Evolutionary conservation across 2,797 vertebrate genomes (phyloP), one percentile per base, ranked within the genome.

Genomic region (Vireo griseus): DNA sequence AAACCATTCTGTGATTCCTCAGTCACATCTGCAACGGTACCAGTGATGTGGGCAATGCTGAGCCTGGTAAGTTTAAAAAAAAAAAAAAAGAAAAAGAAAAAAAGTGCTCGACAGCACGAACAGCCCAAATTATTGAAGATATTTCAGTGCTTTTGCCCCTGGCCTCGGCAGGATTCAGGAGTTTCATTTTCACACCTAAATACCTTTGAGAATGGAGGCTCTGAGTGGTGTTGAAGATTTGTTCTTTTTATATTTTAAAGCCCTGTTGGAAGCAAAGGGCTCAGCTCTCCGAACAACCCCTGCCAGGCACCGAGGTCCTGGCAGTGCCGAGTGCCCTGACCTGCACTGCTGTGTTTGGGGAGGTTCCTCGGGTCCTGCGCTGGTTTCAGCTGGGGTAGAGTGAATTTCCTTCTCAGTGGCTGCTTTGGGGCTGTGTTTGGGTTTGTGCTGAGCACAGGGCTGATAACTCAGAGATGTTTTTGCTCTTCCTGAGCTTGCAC

Each of bases 111-210:
- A 40, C 40, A 52, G 62, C 84, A 61, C 5, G 11, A 88, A 59
- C 52, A 84, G n/a, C 58, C 24, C 62, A 57, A 72, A 78, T 74
- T 50, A 77, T 59, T 71, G 13, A 57, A 81, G 42, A 45, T 37
- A n/a, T 84, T 74, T 81, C 74, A 59, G 77, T 51, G 31, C 68
- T 57, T 83, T 71, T 40, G 63, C 57, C 45, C 57, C 35, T 44
- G 65, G 67, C 59, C 72, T 79, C 2, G 0, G 33, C 61, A 48
- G 76, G 85, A 62, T 69, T 76, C 78, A 37, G 50, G 63, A 75
- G 61, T 88, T 90, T 82, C 68, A 90, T 92, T 95, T 93, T 90
- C 88, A 94, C 72, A 86, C 79, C 72, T 76, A 79, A 85, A 82
- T 73, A 67, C 79, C 65, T 90, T 37, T 67, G 91, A 86, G 75